Evolutionary conservation across 2,888 invertebrate species (phyloP).

Genomic region (Panzeria rudis): DNA sequence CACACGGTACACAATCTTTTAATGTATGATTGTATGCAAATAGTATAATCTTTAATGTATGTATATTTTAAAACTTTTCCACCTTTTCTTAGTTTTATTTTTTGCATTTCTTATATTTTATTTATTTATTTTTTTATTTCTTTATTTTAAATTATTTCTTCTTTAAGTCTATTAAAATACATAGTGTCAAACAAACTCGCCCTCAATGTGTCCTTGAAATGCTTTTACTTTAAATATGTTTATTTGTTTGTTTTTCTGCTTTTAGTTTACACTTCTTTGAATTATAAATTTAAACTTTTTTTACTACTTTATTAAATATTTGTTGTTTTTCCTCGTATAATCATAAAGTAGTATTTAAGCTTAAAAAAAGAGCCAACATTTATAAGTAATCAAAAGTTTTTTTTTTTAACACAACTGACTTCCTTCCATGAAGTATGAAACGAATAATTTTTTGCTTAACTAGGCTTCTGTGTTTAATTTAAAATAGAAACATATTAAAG

Average conservation of each 20-base stretch:
- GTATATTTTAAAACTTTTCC: slow-evolving; percentile 30
- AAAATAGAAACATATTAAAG: slow-evolving; percentile 1
- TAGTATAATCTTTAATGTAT: slow-evolving; percentile 41
- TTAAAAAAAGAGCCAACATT: neutral
- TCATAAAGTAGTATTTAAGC: neutral
- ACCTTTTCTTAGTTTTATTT: slow-evolving; percentile 11
- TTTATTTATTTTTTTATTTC: slow-evolving; percentile 1
- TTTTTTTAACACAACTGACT: neutral
- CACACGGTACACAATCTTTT: too few relatives aligned
- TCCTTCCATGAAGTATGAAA: neutral
- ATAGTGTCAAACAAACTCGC: slow-evolving; percentile 23
- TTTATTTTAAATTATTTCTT: neutral
- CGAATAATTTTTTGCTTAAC: neutral
- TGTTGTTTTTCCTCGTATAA: neutral
- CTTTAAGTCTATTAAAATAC: neutral
- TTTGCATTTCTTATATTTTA: neutral
- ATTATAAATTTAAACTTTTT: slow-evolving; percentile 18
- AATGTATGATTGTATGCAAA: neutral
- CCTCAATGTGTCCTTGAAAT: slow-evolving; percentile 50
- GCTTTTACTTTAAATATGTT: slow-evolving; percentile 13
- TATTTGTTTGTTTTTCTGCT: neutral
- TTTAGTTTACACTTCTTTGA: slow-evolving; percentile 16
- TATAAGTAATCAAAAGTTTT: slow-evolving; percentile 17
- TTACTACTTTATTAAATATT: slow-evolving; percentile 1
- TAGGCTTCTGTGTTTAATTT: neutral